phyloP scores from a whole-genome alignment of 2,888 invertebrate genomes.

The Limnephilus auricula region DNA sequence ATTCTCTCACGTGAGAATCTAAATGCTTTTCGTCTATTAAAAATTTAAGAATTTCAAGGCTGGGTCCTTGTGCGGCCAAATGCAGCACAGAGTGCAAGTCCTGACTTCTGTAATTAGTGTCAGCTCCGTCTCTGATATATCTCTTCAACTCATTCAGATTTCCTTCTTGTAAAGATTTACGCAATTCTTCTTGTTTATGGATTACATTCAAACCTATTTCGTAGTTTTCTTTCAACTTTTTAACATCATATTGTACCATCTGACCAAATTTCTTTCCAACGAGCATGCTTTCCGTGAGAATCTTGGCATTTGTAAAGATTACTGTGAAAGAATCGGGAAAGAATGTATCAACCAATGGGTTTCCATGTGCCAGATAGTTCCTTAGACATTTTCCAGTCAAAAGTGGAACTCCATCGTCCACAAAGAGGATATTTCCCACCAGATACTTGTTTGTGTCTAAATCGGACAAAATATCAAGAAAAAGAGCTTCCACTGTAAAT shows the following conservation, averaged over 20 bases:
- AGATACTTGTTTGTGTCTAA: constrained; percentile 6
- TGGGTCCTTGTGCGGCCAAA: constrained; percentile 24
- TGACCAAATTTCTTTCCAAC: not conserved
- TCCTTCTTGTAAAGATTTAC: not conserved
- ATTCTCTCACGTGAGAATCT: not conserved
- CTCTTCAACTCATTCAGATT: constrained; percentile 9
- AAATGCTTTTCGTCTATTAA: not conserved
- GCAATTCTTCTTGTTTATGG: not conserved
- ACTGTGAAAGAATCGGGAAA: not conserved
- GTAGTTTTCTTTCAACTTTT: constrained; percentile 11
- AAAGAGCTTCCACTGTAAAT: constrained; percentile 3
- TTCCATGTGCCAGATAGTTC: constrained; percentile 37
- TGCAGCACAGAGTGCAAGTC: constrained; percentile 4
- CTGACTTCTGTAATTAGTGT: constrained; percentile 2
- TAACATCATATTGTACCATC: not conserved
- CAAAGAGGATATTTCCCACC: constrained; percentile 1
- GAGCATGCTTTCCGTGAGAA: not conserved
- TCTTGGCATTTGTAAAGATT: constrained; percentile 16
- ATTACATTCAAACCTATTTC: not conserved
- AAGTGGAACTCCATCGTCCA: constrained; percentile 9
- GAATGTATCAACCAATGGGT: not conserved
- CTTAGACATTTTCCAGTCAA: constrained; percentile 23
- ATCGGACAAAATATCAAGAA: constrained; percentile 27
- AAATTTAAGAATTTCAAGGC: constrained; percentile 9
- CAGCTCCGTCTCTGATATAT: not conserved